Conservation (phyloP, 2,113 vertebrate genomes). For the Laticauda laticaudata region DNA sequence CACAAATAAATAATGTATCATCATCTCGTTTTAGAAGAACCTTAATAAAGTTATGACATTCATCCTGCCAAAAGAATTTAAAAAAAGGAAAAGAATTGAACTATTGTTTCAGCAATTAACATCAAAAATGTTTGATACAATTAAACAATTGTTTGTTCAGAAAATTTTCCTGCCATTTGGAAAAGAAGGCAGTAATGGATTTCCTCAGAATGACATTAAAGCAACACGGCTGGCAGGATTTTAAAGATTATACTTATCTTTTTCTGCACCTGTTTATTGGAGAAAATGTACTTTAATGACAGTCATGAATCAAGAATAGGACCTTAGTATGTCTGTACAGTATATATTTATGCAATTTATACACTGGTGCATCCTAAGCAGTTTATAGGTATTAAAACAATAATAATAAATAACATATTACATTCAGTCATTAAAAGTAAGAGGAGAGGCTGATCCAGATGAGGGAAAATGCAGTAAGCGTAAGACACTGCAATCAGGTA, state of each 20-base stretch:
- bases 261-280: constrained; percentile 9
- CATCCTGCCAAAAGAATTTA: constrained; percentile 79
- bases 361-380: background rate
- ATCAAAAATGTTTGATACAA: constrained; percentile 20
- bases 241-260: background rate
- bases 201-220: constrained; percentile 33
- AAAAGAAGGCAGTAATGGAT: constrained; percentile 6
- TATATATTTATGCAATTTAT: background rate
- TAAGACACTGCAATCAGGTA: background rate
- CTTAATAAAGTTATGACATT: constrained; percentile 99
- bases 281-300: constrained; percentile 44
- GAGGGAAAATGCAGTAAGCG: background rate
- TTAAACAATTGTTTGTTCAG: constrained; percentile 28
- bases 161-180: constrained; percentile 7
- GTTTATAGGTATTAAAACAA: background rate
- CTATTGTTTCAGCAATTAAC: constrained; percentile 35
- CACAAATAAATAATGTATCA: constrained; percentile 93
- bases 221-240: background rate
- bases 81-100: constrained; percentile 15
- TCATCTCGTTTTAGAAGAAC: constrained; percentile 94
- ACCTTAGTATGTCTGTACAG: background rate
- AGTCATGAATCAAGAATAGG: constrained; percentile 10
- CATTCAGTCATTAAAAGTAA: background rate
- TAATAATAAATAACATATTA: background rate
- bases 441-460: background rate